Conservation (phyloP, 2,113 vertebrate genomes). For the Taurulus bubalis region DNA sequence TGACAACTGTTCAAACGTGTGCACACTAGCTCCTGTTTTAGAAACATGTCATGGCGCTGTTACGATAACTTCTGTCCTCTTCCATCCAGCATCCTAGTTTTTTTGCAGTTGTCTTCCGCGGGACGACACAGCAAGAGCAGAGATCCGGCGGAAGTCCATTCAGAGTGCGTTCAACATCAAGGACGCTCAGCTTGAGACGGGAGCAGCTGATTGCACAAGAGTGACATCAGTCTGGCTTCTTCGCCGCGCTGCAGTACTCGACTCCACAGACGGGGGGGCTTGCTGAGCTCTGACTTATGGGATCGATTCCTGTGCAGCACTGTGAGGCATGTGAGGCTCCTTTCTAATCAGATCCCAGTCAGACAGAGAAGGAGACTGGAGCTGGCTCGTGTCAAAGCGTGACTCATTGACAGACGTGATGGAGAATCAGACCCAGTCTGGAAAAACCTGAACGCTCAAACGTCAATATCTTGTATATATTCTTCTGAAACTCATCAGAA, state of each 20-base stretch:
- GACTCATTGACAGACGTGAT: conserved; percentile 25
- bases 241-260: conserved; percentile 23
- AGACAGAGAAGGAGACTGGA: conserved; percentile 19
- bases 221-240: conserved; percentile 52
- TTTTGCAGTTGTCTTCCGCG: neutral
- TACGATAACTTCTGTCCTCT: neutral
- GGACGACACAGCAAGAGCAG: conserved; percentile 14
- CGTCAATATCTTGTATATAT: conserved; percentile 20
- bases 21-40: too few relatives aligned
- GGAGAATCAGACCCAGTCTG: conserved; percentile 16
- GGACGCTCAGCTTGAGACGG: conserved; percentile 18
- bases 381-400: neutral
- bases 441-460: conserved; percentile 31
- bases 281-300: conserved; percentile 46
- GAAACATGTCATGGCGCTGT: neutral
- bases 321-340: conserved; percentile 7
- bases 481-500: conserved; percentile 7
- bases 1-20: neutral
- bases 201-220: conserved; percentile 41
- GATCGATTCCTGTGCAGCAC: conserved; percentile 35
- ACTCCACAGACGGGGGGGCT: conserved; percentile 14
- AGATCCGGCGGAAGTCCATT: neutral
- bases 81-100: neutral
- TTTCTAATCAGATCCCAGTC: conserved; percentile 44
- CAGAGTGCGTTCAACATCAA: conserved; percentile 35